Percentiles rank a stretch among this genome's conserved stretches.
These are phyloP conservation scores for Henricia sp. DNA, from an alignment of 53 echinoderm and acorn worm species.

Conservation along the genomic window DNA sequence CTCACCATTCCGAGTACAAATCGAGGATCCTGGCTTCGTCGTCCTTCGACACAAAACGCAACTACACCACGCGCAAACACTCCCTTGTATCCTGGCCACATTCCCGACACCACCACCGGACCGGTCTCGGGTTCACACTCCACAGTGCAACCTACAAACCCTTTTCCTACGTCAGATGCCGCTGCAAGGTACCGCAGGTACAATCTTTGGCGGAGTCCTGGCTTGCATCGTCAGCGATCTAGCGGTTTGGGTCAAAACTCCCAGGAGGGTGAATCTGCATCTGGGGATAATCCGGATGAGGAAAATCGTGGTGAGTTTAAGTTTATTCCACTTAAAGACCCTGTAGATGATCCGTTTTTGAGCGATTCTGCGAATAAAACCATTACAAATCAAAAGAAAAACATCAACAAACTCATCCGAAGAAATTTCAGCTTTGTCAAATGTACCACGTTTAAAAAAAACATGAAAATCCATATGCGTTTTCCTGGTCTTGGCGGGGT, in stretches of 20 bases:
- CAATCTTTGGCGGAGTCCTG: constrained; percentile 48
- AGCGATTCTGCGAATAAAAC: too few relatives aligned
- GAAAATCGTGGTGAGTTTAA: constrained; percentile 2
- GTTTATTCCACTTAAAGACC: too few relatives aligned
- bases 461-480: too few relatives aligned
- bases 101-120: not conserved
- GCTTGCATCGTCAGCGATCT: constrained; percentile 29
- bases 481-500: too few relatives aligned
- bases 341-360: too few relatives aligned
- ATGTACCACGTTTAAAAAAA: too few relatives aligned
- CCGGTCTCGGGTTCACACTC: not conserved
- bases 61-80: not conserved
- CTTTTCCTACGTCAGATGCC: not conserved
- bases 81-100: not conserved
- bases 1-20: constrained; percentile 12
- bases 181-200: constrained; percentile 36
- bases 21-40: constrained; percentile 6
- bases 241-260: not conserved
- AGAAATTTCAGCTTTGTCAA: too few relatives aligned
- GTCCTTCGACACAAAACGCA: not conserved
- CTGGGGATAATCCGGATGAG: not conserved
- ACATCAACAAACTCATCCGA: too few relatives aligned
- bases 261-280: not conserved
- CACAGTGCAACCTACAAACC: not conserved
- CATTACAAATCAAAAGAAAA: too few relatives aligned